Conservation (phyloP, 2,888 invertebrate species). For the Mythimna vitellina region DNA sequence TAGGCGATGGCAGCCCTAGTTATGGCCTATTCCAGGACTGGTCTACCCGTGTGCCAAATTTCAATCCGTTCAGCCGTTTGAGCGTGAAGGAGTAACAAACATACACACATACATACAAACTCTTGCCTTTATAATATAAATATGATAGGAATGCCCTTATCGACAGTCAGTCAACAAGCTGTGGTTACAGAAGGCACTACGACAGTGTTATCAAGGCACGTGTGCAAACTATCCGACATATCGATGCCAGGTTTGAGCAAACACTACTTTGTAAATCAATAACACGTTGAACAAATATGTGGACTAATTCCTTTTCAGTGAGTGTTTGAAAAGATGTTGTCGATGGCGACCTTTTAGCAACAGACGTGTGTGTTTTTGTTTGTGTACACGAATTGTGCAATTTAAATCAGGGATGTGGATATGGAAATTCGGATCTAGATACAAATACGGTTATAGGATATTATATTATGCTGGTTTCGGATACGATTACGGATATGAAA, state of each 20-base stretch:
- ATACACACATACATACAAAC: no score
- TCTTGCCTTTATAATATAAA: no score
- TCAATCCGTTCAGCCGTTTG: no score
- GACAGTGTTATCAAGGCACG: slow-evolving; percentile 51
- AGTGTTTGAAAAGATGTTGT: slow-evolving; percentile 19
- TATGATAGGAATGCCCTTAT: slow-evolving; percentile 29
- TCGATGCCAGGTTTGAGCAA: slow-evolving; percentile 40
- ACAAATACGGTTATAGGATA: no score
- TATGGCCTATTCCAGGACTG: no score
- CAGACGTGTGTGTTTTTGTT: slow-evolving; percentile 4
- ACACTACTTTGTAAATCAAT: slow-evolving; percentile 27
- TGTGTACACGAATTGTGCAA: slow-evolving; percentile 18
- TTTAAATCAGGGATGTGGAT: background rate
- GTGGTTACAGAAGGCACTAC: slow-evolving; percentile 22
- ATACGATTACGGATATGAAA: no score
- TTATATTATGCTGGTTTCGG: no score
- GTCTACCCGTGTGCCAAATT: no score
- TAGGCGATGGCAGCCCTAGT: no score
- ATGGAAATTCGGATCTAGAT: no score
- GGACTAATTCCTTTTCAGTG: slow-evolving; percentile 15
- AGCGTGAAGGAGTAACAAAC: no score
- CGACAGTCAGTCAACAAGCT: slow-evolving; percentile 24
- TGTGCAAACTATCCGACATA: slow-evolving; percentile 43
- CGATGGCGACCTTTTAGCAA: background rate
- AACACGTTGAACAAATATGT: slow-evolving; percentile 21